Conservation (phyloP, 2,797 vertebrate genomes). For the Pterois miles region DNA sequence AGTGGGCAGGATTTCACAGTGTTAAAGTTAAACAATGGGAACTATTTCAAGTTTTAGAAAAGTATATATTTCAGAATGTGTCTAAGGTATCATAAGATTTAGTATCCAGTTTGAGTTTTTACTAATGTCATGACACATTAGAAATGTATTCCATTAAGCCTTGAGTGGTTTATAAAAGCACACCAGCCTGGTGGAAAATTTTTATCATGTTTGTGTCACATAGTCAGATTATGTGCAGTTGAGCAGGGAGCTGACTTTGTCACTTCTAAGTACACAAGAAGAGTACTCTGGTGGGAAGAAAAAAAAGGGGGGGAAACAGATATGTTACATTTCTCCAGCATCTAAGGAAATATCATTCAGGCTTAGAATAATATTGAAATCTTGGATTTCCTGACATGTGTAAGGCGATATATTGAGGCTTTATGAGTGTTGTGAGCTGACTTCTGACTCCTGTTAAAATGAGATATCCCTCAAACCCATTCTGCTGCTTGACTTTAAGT, state of each 20-base stretch:
- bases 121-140: conserved; percentile 74
- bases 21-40: conserved; percentile 67
- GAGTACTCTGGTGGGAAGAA: conserved; percentile 35
- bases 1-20: conserved; percentile 63
- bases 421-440: conserved; percentile 78
- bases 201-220: conserved; percentile 77
- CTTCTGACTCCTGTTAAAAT: conserved; percentile 79
- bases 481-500: conserved; percentile 77
- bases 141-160: conserved; percentile 78
- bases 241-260: conserved; percentile 71
- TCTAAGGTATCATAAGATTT: conserved; percentile 69
- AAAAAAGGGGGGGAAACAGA: conserved; percentile 40
- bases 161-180: conserved; percentile 77
- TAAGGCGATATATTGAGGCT: conserved; percentile 80
- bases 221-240: conserved; percentile 78
- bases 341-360: conserved; percentile 80
- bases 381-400: conserved; percentile 79
- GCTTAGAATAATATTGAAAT: conserved; percentile 83
- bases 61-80: conserved; percentile 60
- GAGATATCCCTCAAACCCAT: conserved; percentile 78
- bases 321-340: conserved; percentile 75
- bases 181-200: conserved; percentile 56
- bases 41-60: conserved; percentile 39
- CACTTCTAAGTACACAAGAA: conserved; percentile 74
- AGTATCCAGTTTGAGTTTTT: conserved; percentile 62